Evolutionary conservation across 2,113 vertebrate genomes (phyloP).

Genomic region (Anarhynchus alexandrinus): DNA sequence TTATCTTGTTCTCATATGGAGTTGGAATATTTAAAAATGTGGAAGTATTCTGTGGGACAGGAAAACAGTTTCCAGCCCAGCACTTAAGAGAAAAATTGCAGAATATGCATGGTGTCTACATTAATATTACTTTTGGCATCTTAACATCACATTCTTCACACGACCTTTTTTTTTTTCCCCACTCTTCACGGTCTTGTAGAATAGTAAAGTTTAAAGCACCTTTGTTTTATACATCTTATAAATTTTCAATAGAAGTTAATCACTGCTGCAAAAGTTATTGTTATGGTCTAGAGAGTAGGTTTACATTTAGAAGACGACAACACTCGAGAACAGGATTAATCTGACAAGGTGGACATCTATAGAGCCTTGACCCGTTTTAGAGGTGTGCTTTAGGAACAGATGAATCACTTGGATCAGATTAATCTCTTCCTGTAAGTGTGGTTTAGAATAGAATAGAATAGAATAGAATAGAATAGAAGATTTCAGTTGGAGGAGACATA

Average conservation of each 20-base stretch:
- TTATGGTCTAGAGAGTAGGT: background rate
- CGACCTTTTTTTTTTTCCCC: background rate
- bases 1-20: background rate
- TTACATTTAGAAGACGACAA: background rate
- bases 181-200: rapidly evolving
- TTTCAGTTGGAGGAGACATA: background rate
- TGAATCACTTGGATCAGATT: background rate
- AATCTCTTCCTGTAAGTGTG: background rate
- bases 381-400: background rate
- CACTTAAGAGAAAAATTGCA: background rate
- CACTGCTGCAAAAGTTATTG: background rate
- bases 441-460: background rate
- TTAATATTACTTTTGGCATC: background rate
- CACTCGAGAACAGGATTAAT: background rate
- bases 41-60: background rate
- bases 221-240: background rate
- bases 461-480: background rate
- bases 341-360: background rate
- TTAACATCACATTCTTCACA: background rate
- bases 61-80: background rate
- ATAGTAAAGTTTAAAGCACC: background rate
- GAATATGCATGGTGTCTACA: background rate
- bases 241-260: background rate
- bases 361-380: background rate
- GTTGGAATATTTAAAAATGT: background rate